Base-by-base conservation (phyloP, 2,113 vertebrate species). In the Brachypodius melanocephalos region DNA sequence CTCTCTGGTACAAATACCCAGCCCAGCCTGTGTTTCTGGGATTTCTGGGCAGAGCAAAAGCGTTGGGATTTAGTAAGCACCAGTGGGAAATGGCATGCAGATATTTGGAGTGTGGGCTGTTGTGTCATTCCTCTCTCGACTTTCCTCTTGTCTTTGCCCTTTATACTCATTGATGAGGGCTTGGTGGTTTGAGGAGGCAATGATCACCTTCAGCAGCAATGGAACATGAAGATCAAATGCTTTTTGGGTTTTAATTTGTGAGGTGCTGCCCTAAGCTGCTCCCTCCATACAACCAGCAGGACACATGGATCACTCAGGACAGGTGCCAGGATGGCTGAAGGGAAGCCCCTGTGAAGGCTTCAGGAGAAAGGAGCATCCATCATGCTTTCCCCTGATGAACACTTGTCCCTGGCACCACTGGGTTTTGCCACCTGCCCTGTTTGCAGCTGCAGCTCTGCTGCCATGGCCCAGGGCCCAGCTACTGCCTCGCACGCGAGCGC, bases 1-100 rank as follows among this genome's bases (percentile, higher is more conserved):
- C 45, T 38, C 73, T 67, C 24, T 67, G 43, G 55, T n/a, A 49
- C 8, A 79, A 78, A 90, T 67, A 71, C 65, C 83, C n/a, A 10
- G 69, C 43, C 62, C 61, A 65, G 77, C 57, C 73, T 57, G 58
- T 57, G 61, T 54, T 92, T 87, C 89, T 81, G 86, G 74, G 49
- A 45, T 85, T 95, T 85, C 84, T 90, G 87, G 52, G 76, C 77
- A 79, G 48, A 85, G 46, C 57, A 89, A 78, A 91, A 87, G 55
- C 0, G 0, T 29, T 88, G 28, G 78, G 62, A 69, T 79, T 85
- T 73, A 90, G 51, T 31, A 75, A 81, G 87, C 36, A 17, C 34
- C 4, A 1, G 72, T 66, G 81, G 32, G 49, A 67, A 82, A 54
- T 59, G 43, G 55, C 72, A 94, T 65, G 90, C 82, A 83, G 42